A percentile compares a stretch with the other conserved stretches of the same genome.
Evolutionary conservation across 2,797 vertebrate genomes (phyloP).

Genomic region (Euphonia xanthogaster): DNA sequence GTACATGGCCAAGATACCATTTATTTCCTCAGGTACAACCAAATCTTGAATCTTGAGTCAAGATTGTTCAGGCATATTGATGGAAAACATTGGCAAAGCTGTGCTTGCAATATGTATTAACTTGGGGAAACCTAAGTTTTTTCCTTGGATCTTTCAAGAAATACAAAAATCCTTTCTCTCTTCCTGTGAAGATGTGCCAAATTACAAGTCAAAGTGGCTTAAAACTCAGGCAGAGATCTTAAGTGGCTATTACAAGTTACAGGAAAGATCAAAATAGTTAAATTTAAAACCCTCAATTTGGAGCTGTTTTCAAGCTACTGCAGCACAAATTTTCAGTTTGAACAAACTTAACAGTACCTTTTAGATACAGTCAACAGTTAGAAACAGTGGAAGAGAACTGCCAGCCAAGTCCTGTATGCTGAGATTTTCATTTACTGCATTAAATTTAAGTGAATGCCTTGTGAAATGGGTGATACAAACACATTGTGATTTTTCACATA

Average conservation of each 20-base stretch:
- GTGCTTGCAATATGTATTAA: not conserved
- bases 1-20: not conserved
- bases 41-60: not conserved
- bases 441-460: not conserved
- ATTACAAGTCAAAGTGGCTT: not conserved
- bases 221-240: not conserved
- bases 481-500: not conserved
- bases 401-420: not conserved
- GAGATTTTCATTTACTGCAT: rapidly evolving
- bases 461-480: not conserved
- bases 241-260: not conserved
- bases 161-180: not conserved
- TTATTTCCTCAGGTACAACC: not conserved
- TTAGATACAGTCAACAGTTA: not conserved
- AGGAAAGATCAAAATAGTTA: not conserved
- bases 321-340: not conserved
- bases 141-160: not conserved
- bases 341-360: not conserved
- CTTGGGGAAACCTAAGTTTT: not conserved
- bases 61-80: not conserved
- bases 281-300: not conserved
- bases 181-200: not conserved
- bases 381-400: not conserved
- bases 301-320: not conserved
- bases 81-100: not conserved